Evolutionary conservation across 2,888 invertebrate species (phyloP).

Genomic region (Villa cingulata): DNA sequence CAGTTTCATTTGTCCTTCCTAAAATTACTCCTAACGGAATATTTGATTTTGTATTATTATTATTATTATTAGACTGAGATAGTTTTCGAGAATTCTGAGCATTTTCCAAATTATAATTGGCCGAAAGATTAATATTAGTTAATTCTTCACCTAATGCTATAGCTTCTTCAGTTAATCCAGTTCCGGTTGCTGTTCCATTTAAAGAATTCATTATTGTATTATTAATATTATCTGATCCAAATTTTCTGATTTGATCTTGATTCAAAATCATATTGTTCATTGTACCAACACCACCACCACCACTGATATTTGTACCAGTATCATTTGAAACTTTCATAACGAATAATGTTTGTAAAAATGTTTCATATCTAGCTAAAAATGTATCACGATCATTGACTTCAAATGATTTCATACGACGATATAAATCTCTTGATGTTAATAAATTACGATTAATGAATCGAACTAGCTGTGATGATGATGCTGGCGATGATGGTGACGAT

Average conservation of each 20-base stretch:
- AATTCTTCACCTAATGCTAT: not conserved
- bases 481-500: not conserved
- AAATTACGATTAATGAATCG: constrained; percentile 11
- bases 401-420: constrained; percentile 28
- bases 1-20: no score
- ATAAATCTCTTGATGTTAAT: constrained; percentile 32
- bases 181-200: constrained; percentile 1
- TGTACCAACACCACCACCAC: not conserved
- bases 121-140: no score
- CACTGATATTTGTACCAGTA: no score
- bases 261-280: constrained; percentile 9
- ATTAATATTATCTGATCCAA: not conserved
- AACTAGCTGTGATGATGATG: not conserved
- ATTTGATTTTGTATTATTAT: not conserved
- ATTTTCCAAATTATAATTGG: no score
- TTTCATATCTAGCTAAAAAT: constrained; percentile 29
- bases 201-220: constrained; percentile 2
- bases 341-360: constrained; percentile 20
- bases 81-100: no score
- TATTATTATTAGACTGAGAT: no score
- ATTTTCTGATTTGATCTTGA: not conserved
- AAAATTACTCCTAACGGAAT: no score
- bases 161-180: no score
- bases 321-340: constrained; percentile 11
- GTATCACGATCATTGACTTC: constrained; percentile 29